Evolutionary conservation across 2,113 vertebrate genomes (phyloP), one percentile per base, ranked within the genome.

Genomic region (Rhinolophus sinicus): DNA sequence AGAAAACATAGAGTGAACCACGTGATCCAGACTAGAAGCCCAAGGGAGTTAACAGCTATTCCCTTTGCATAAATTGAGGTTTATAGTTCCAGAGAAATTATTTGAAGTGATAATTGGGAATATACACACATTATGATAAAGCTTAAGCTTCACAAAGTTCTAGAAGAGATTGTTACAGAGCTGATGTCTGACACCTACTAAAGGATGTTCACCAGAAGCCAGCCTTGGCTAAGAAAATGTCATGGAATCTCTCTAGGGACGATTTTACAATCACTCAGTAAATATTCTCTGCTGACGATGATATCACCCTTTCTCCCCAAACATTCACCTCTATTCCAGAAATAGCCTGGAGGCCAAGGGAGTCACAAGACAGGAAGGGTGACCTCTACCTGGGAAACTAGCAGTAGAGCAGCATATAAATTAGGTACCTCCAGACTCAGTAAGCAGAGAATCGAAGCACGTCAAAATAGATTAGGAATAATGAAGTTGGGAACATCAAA

Each of bases 61-160:
- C 40, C n/a, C 35, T 94, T 77, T 64, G 24, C 69, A 91, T 85
- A 73, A 58, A 67, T 11, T 47, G 22, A 95, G 89, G 28, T 92
- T 35, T 72, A 52, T 28, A 62, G 18, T 88, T 88, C 35, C 44
- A n/a, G 44, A 88, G 24, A 88, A 92, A 56, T 60, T 70, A 21
- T 88, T 88, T 88, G 30, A 96, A 33, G 24, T 90, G 64, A 54
- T 60, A 4, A 76, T 83, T 93, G 67, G 4, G 91, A 95, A 88
- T 10, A 56, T 33, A 28, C 30, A 73, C 56, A 35, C 5, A 73
- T 24, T 56, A 78, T 90, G 30, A 26, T 33, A 90, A 52, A 88
- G 21, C 8, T 65, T n/a, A 82, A 62, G 38, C 30, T 91, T 89
- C 22, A 75, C 9, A 8, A 89, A 78, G 30, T 90, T 94, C 56